Evolutionary conservation across 2,797 vertebrate genomes (phyloP), one percentile per base, ranked within the genome.

Genomic region (Coilia nasus): DNA sequence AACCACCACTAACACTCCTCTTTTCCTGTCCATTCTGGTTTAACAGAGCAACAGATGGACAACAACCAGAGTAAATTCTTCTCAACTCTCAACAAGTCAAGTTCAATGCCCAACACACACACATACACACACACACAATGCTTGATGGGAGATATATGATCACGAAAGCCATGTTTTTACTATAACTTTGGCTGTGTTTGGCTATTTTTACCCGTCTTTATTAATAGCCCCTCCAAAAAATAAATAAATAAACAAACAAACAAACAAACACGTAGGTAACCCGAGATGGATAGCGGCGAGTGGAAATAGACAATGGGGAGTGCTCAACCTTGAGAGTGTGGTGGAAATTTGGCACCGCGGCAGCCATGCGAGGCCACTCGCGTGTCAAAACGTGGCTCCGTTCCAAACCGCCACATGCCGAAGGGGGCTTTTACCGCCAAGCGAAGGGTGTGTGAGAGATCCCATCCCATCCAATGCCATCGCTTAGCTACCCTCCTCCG

Each of bases 381-480:
- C 25, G 62, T 67, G 62, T 67, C 62, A 28, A 10, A 14, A 47
- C n/a, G 23, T 67, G 62, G 62, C 62, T 25, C 23, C 2, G 3
- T 11, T 71, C 62, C 62, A 67, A 71, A 17, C 14, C 11, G 5
- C 15, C 67, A 41, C 67, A 19, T 28, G 17, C 31, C 31, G 6
- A 75, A 47, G 17, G 67, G 4, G 67, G 67, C 67, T 35, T 14
- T 75, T 21, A 28, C 31, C 12, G 64, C 50, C 28, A 23, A n/a
- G n/a, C 54, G n/a, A 44, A 9, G 75, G 81, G 60, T 59, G 81
- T 54, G 60, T 81, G 78, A 81, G n/a, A 83, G 23, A 81, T 19
- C 46, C 81, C 31, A 54, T 83, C 83, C 83, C 83, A 71, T 78
- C 56, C 81, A 83, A 82, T 82, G 54, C 57, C 44, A 50, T 54